Evolutionary conservation across 2,888 invertebrate species (phyloP).

Genomic region (Coremacera marginata): DNA sequence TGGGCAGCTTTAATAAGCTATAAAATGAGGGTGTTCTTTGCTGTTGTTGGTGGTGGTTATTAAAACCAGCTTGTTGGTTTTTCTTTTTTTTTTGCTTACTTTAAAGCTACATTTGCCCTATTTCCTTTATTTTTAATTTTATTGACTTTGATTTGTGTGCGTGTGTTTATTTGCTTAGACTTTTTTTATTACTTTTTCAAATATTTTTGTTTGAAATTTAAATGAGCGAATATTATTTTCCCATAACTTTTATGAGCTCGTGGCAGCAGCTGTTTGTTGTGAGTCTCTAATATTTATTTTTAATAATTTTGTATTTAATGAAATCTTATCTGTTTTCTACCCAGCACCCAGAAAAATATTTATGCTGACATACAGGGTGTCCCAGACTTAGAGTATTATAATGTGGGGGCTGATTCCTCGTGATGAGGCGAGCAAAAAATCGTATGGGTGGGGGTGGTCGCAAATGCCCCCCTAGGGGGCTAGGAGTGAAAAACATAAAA

Average conservation of each 20-base stretch:
- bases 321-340: no score
- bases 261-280: not conserved
- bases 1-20: constrained; percentile 26
- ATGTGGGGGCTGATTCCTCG: no score
- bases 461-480: no score
- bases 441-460: no score
- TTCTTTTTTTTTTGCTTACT: not conserved
- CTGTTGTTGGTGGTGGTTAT: constrained; percentile 6
- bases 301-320: no score
- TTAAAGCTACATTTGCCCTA: not conserved
- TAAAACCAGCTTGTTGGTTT: not conserved
- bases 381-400: no score
- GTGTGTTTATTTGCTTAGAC: not conserved
- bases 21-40: not conserved
- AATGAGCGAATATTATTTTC: constrained; percentile 36
- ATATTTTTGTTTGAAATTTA: constrained; percentile 27
- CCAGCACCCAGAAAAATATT: no score
- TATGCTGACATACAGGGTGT: no score
- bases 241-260: constrained; percentile 31
- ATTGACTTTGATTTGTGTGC: constrained; percentile 24
- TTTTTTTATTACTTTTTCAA: not conserved
- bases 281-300: no score
- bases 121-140: not conserved
- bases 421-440: no score
- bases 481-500: no score